Percentiles rank a stretch among this genome's conserved stretches.
These are phyloP conservation scores for Hyperopisus bebe DNA, from an alignment of 2,113 vertebrate genomes.

Conservation along the genomic window DNA sequence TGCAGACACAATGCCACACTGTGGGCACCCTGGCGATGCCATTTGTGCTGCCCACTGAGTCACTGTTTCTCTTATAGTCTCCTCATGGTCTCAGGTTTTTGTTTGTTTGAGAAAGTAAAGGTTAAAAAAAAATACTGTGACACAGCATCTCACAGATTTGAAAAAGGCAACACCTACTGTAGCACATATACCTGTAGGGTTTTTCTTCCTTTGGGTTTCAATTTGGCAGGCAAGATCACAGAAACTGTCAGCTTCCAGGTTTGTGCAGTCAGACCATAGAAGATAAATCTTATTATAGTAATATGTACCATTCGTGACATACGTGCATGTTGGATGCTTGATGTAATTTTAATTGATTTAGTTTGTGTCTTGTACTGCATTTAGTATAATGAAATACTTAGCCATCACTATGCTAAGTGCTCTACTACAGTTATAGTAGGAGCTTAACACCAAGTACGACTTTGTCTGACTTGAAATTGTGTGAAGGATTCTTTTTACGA, in stretches of 20 bases:
- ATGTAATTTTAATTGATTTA: background rate
- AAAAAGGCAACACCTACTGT: background rate
- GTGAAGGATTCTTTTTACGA: background rate
- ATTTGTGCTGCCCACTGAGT: background rate
- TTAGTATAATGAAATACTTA: background rate
- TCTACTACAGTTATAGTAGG: background rate
- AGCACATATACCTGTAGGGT: background rate
- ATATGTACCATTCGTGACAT: background rate
- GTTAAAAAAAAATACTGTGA: background rate
- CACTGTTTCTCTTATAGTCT: background rate
- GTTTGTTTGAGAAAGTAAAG: background rate
- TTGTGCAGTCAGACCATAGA: background rate
- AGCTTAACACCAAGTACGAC: background rate
- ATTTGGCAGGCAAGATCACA: background rate
- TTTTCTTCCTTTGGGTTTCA: background rate
- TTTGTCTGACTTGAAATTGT: background rate
- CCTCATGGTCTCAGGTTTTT: background rate
- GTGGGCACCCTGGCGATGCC: background rate
- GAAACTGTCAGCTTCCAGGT: background rate
- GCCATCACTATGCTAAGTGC: background rate
- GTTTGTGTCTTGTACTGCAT: background rate
- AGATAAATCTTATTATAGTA: background rate
- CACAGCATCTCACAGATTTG: background rate
- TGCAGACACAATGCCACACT: background rate
- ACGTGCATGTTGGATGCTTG: background rate